These are phyloP conservation scores for Phengaris arion DNA, from an alignment of 2,888 invertebrate species.

Conservation along the genomic window DNA sequence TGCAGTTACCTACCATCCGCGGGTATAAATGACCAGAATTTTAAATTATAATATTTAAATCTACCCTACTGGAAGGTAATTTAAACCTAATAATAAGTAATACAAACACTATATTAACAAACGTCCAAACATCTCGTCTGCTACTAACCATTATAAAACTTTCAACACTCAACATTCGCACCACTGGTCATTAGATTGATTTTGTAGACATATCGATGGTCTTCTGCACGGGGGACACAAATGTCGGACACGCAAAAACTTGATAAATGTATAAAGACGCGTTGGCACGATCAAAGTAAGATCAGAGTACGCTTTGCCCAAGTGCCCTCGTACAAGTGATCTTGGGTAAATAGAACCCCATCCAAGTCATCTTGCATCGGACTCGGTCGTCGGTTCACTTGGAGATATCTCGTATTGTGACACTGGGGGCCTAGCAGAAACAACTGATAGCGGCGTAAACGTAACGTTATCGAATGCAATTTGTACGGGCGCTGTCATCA, in stretches of 20 bases:
- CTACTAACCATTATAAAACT: slow-evolving; percentile 73
- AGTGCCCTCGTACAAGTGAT: no score
- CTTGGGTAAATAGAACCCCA: no score
- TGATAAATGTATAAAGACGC: background rate
- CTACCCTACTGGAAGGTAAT: slow-evolving; percentile 51
- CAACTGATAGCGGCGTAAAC: no score
- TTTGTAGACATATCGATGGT: slow-evolving; percentile 2
- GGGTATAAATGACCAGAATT: slow-evolving; percentile 56
- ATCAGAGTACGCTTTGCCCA: no score
- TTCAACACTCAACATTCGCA: slow-evolving; percentile 78
- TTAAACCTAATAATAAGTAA: slow-evolving; percentile 51
- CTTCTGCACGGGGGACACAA: background rate
- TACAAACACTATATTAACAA: slow-evolving; percentile 64
- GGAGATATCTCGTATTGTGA: no score
- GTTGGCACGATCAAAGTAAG: no score
- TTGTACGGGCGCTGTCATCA: no score
- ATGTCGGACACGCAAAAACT: background rate
- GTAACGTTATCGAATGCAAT: no score
- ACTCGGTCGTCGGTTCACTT: no score
- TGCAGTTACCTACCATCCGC: slow-evolving; percentile 38
- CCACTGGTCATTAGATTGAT: slow-evolving; percentile 68
- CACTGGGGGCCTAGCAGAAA: no score
- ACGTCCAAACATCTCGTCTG: slow-evolving; percentile 66
- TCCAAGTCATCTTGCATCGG: no score
- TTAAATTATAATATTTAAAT: slow-evolving; percentile 42